A percentile compares a stretch with the other conserved stretches of the same genome.
phyloP scores from a whole-genome alignment of 2,888 invertebrate genomes.

The Amblyjoppa proteus region DNA sequence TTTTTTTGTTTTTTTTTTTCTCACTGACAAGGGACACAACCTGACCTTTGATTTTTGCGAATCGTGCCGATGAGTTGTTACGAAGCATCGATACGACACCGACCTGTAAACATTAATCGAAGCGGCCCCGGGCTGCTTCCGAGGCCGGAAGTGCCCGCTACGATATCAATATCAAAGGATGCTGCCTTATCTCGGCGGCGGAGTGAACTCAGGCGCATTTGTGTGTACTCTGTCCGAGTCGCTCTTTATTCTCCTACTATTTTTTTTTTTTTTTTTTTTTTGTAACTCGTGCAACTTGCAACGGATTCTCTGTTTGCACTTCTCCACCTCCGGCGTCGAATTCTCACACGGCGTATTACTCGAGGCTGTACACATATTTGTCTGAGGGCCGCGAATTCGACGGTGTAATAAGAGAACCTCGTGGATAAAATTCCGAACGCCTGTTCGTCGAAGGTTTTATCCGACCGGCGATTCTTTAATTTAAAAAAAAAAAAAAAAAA shows the following conservation, averaged over 20 bases:
- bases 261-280: conserved; percentile 8
- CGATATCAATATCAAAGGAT: conserved; percentile 76
- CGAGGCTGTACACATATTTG: conserved; percentile 31
- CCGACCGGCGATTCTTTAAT: no score
- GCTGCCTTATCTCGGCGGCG: conserved; percentile 70
- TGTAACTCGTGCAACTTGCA: conserved; percentile 34
- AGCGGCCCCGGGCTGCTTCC: not conserved
- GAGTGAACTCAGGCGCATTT: not conserved
- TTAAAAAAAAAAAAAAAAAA: no score
- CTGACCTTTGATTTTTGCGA: not conserved
- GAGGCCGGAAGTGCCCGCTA: conserved; percentile 73
- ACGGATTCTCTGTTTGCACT: conserved; percentile 49
- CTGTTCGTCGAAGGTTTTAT: not conserved
- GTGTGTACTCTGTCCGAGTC: conserved; percentile 22
- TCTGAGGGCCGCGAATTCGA: conserved; percentile 32
- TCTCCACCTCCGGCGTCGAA: conserved; percentile 14
- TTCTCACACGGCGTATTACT: conserved; percentile 14
- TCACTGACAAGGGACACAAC: not conserved
- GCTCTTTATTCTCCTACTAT: conserved; percentile 4
- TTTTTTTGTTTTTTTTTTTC: not conserved
- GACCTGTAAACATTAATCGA: not conserved
- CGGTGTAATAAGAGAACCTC: conserved; percentile 16
- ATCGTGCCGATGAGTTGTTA: not conserved
- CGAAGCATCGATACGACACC: not conserved
- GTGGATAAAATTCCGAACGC: not conserved